Conservation (phyloP, 2,888 invertebrate species). For the Dynastes hyllus region DNA sequence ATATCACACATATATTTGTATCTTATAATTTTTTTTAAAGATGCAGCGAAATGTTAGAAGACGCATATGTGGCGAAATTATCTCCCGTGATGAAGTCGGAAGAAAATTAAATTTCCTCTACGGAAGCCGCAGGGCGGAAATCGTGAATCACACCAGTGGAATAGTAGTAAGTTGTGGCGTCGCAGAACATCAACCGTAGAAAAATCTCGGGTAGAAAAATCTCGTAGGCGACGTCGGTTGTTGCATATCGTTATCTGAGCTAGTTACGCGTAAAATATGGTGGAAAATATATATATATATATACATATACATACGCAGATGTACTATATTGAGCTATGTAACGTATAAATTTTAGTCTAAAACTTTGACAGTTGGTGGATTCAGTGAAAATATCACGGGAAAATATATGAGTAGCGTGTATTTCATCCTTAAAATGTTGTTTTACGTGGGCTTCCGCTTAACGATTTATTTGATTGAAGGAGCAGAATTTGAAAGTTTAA, state of each 20-base stretch:
- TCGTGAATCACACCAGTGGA: slow-evolving; percentile 44
- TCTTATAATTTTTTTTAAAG: no score
- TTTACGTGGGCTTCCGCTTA: no score
- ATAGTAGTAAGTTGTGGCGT: background rate
- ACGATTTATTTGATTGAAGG: no score
- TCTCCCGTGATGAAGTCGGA: slow-evolving; percentile 23
- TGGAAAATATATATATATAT: background rate
- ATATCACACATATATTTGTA: no score
- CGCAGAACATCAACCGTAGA: background rate
- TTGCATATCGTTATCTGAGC: slow-evolving; percentile 9
- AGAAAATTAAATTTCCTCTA: slow-evolving; percentile 59
- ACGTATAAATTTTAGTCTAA: background rate
- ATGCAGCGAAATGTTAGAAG: no score
- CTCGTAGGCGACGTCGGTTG: slow-evolving; percentile 10
- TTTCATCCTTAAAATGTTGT: no score
- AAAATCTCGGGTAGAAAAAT: background rate
- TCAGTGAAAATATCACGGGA: no score
- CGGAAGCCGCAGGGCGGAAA: slow-evolving; percentile 58
- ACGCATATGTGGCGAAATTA: slow-evolving; percentile 34
- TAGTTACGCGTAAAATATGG: slow-evolving; percentile 19
- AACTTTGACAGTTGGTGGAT: background rate
- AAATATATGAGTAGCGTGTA: no score
- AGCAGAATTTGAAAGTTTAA: no score
- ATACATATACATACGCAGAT: background rate
- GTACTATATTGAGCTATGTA: background rate